Evolutionary conservation across 2,797 vertebrate species (phyloP).

Genomic region (Microctenopoma stevenorrisi): DNA sequence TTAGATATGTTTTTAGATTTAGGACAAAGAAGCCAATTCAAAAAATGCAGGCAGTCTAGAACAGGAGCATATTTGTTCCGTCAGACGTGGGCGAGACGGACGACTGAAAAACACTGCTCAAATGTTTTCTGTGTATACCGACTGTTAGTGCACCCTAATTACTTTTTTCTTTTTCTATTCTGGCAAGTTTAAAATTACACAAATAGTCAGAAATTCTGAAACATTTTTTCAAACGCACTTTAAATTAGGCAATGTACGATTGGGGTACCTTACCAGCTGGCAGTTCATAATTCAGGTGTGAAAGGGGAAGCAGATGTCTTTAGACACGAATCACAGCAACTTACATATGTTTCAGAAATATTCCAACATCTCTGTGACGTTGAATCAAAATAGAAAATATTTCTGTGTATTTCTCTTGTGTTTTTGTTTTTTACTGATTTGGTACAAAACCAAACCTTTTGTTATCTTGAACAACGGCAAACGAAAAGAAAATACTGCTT

Average conservation of each 20-base stretch:
- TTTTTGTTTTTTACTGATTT: neutral
- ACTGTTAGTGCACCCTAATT: neutral
- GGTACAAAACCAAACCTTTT: neutral
- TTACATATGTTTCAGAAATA: neutral
- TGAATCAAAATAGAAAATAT: neutral
- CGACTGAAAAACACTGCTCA: neutral
- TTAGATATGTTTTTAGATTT: neutral
- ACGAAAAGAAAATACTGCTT: neutral
- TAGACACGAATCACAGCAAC: neutral
- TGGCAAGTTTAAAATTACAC: neutral
- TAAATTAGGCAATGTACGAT: neutral
- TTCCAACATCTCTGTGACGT: neutral
- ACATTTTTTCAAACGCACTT: conserved; percentile 1
- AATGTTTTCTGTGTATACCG: neutral
- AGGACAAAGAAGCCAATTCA: neutral
- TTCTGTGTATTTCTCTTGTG: neutral
- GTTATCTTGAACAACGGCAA: neutral
- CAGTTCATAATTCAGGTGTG: conserved; percentile 2
- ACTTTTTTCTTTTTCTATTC: neutral
- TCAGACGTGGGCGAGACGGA: neutral
- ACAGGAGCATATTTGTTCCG: neutral
- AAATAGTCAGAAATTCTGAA: conserved; percentile 1
- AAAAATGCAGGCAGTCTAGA: neutral
- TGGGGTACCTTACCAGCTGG: neutral
- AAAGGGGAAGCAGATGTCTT: neutral